Conservation (phyloP, 2,113 vertebrate species). For the Hystrix cristata region DNA sequence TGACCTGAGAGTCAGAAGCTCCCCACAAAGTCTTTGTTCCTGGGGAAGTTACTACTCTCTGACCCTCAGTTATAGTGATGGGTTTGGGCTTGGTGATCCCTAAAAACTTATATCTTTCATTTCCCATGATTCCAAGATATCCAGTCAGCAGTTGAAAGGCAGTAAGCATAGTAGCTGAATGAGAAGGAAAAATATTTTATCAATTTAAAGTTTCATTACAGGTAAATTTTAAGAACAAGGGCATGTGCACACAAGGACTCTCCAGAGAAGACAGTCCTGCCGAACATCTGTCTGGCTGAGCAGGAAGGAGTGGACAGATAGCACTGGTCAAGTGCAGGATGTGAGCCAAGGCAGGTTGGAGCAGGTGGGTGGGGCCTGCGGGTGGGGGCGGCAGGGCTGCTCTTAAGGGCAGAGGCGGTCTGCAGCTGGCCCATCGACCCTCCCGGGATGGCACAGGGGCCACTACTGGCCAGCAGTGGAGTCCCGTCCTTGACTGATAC, state of each 20-base stretch:
- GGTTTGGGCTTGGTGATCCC: not conserved
- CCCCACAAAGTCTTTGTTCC: not conserved
- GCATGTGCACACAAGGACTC: not conserved
- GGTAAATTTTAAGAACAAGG: not conserved
- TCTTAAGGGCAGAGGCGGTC: not conserved
- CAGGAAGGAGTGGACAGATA: not conserved
- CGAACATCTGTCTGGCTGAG: not conserved
- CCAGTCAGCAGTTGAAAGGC: conserved; percentile 13
- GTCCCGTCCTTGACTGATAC: not conserved
- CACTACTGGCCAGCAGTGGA: not conserved
- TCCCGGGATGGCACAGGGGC: not conserved
- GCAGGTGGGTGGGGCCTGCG: not conserved
- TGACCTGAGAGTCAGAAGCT: not conserved
- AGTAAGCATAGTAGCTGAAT: not conserved
- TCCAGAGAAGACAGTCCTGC: not conserved
- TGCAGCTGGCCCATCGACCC: not conserved
- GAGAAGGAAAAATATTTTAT: conserved; percentile 1
- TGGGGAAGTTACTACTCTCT: not conserved
- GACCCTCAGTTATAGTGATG: conserved; percentile 10
- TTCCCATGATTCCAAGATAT: conserved; percentile 37
- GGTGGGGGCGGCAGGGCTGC: not conserved
- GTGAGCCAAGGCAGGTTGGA: not conserved
- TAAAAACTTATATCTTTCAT: conserved; percentile 40
- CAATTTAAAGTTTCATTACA: conserved; percentile 43
- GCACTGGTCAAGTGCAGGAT: not conserved